Base-by-base conservation (phyloP, 1,140 invertebrate genomes). In the Eubasilissa regina region DNA sequence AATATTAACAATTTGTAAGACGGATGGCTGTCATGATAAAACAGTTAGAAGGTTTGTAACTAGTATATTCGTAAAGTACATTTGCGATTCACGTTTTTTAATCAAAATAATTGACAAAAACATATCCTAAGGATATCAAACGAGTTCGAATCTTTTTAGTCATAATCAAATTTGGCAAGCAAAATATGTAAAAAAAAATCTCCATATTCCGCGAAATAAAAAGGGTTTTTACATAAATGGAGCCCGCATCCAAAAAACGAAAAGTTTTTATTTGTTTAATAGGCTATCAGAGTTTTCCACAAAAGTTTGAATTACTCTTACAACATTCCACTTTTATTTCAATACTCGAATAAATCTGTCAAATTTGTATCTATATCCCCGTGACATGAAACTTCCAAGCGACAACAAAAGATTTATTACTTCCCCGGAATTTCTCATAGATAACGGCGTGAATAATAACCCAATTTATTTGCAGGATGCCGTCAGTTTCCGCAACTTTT, bases 401-500 rank as follows among this genome's bases (percentile, higher is more conserved):
- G 68, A 73, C 68, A 73, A 73, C 68, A 73, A 35, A 73, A 73
- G 68, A 73, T 73, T 73, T 73, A 73, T 73, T 73, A 73, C 68
- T 73, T 73, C 53, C 13, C 51, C n/a, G 68, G 53, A 47, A 25
- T 73, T 73, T 73, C 68, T n/a, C 68, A 73, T 73, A 73, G 68
- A 73, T 73, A 73, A 73, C 47, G 48, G 68, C 68, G 51, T 73
- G 68, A 73, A 73, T 73, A 73, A 73, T 73, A 73, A 73, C 68
- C 68, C 68, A 73, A 51, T 73, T 73, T 73, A 73, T 73, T 73
- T 55, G 15, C 19, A 13, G 25, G 48, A 55, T 73, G 47, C 43
- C 43, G 66, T 73, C 68, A 73, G 68, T n/a, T 73, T 51, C 48
- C 10, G 25, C 9, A 73, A 73, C 47, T 73, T 73, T 73, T 35